phyloP scores from a whole-genome alignment of 2,888 invertebrate species.

The Eretmocerus hayati region DNA sequence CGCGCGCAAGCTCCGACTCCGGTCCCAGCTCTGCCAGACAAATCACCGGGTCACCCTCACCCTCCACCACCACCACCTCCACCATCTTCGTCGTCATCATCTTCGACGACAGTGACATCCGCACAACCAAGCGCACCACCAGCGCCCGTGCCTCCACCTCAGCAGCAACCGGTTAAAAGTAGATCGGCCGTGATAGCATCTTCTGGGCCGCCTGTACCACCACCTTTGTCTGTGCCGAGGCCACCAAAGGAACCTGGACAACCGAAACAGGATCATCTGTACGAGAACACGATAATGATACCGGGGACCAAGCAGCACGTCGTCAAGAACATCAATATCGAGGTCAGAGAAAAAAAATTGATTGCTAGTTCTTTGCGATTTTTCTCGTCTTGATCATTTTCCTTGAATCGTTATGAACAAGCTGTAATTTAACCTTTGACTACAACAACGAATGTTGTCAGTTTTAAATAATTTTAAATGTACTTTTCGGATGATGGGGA shows the following conservation, averaged over 20 bases:
- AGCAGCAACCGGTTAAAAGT: too few species aligned
- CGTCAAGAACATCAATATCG: constrained; percentile 43
- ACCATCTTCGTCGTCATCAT: constrained; percentile 28
- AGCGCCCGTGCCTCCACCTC: constrained; percentile 20
- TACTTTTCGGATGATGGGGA: not conserved
- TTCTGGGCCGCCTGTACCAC: constrained; percentile 38
- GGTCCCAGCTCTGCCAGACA: constrained; percentile 37
- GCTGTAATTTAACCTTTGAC: too few species aligned
- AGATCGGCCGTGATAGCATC: too few species aligned
- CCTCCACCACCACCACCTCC: constrained; percentile 37
- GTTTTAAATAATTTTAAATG: not conserved
- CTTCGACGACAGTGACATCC: not conserved
- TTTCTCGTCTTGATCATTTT: too few species aligned
- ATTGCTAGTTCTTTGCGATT: too few species aligned
- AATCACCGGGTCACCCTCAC: constrained; percentile 23
- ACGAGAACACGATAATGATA: constrained; percentile 50
- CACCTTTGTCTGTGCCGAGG: constrained; percentile 37
- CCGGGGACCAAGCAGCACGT: constrained; percentile 45
- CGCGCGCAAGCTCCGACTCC: constrained; percentile 25
- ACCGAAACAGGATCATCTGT: constrained; percentile 48
- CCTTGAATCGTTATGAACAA: too few species aligned
- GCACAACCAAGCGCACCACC: constrained; percentile 23
- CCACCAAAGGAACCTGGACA: constrained; percentile 31
- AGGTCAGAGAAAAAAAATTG: too few species aligned
- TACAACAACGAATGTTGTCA: too few species aligned